These are phyloP conservation scores for Heteromurus nitidus DNA, from an alignment of 2,888 invertebrate genomes.

Conservation along the genomic window DNA sequence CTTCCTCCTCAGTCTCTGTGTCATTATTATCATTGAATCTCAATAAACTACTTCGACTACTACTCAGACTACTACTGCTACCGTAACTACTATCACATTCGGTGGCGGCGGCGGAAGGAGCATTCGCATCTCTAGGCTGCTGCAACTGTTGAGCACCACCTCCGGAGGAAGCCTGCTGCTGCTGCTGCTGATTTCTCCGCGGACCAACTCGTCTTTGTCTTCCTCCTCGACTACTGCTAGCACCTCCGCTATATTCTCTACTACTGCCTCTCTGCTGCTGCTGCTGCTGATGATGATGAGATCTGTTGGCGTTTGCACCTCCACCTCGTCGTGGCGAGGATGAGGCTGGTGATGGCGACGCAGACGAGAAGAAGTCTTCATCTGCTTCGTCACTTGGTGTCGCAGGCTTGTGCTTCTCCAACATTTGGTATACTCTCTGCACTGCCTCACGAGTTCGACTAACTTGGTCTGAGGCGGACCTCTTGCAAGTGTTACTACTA, in stretches of 20 bases:
- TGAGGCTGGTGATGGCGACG: conserved; percentile 40
- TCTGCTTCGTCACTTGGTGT: conserved; percentile 68
- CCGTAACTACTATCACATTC: conserved; percentile 68
- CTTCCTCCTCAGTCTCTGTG: conserved; percentile 77
- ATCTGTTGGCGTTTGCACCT: conserved; percentile 49
- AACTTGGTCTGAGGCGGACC: conserved; percentile 46
- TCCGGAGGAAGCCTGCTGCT: conserved; percentile 10
- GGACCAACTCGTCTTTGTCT: conserved; percentile 46
- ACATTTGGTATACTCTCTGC: conserved; percentile 72
- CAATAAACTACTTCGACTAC: conserved; percentile 49
- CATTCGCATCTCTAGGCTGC: conserved; percentile 40
- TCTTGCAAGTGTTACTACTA: conserved; percentile 6
- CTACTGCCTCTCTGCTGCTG: background rate
- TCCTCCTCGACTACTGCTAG: conserved; percentile 29
- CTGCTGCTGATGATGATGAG: conserved; percentile 39
- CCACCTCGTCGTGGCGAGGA: conserved; percentile 52
- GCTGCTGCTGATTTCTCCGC: conserved; percentile 46
- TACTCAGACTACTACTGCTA: conserved; percentile 60
- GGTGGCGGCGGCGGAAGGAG: conserved; percentile 43
- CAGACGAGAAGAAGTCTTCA: conserved; percentile 60
- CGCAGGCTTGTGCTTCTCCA: conserved; percentile 72
- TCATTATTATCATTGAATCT: conserved; percentile 45
- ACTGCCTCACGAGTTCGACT: conserved; percentile 72
- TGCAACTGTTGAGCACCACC: conserved; percentile 48
- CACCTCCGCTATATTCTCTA: conserved; percentile 9